phyloP scores from a whole-genome alignment of 2,888 invertebrate genomes.

The Crepidodera aurea region DNA sequence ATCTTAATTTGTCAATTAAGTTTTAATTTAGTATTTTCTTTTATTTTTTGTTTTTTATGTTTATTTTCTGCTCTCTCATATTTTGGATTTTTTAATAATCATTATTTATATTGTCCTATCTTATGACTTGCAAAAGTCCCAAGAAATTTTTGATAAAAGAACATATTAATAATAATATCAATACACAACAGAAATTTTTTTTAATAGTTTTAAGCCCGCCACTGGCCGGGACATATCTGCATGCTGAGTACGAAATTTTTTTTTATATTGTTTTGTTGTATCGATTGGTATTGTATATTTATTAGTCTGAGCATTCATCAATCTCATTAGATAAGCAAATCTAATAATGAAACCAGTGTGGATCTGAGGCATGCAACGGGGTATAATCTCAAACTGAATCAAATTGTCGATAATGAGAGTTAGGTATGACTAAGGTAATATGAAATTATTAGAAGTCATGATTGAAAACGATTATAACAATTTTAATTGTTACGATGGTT shows the following conservation, averaged over 20 bases:
- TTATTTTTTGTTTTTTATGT: no score
- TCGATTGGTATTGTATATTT: slow-evolving; percentile 37
- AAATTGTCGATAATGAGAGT: slow-evolving; percentile 20
- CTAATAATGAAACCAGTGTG: slow-evolving; percentile 35
- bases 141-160: no score
- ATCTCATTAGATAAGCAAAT: slow-evolving; percentile 41
- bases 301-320: slow-evolving; percentile 34
- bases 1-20: no score
- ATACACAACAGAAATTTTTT: no score
- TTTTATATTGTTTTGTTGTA: slow-evolving; percentile 31
- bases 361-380: slow-evolving; percentile 21
- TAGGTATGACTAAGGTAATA: slow-evolving; percentile 11
- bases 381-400: slow-evolving; percentile 22
- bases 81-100: no score
- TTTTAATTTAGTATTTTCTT: no score
- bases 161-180: no score
- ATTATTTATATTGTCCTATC: no score
- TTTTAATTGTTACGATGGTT: slow-evolving; percentile 25
- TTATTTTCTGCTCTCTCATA: no score
- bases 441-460: slow-evolving; percentile 23
- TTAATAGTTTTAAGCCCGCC: neutral
- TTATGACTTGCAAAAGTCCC: no score
- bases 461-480: slow-evolving; percentile 21
- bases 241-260: slow-evolving; percentile 17
- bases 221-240: slow-evolving; percentile 16